Evolutionary conservation across 1,140 invertebrate species (phyloP), one percentile per base, ranked within the genome.

Genomic region (Polypedilum pembai): DNA sequence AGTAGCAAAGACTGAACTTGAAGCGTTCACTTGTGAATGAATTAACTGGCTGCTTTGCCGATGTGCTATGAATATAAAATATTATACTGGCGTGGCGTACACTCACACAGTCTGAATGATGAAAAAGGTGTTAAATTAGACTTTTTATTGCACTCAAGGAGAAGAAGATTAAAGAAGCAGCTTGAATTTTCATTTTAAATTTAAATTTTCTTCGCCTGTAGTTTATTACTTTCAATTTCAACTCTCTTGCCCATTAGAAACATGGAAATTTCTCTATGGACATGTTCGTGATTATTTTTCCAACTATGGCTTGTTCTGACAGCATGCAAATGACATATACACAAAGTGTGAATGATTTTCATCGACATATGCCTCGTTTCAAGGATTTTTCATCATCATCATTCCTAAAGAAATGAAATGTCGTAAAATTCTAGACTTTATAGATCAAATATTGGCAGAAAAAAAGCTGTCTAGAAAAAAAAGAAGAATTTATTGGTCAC

Each of bases 21-120:
- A 56, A 56, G 45, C 8, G 17, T n/a, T n/a, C n/a, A n/a, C 65
- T 69, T 20, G 17, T 20, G 17, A 21, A 21, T 69, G 65, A 69
- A 69, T 69, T 69, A 69, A 69, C 65, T 10, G 17, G 15, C 2
- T 18, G 65, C n/a, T 18, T 10, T 69, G 65, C 2, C 17, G 65
- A 69, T 69, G 65, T 69, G 65, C 65, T 21, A 69, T 69, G 65
- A 69, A 69, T 69, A 69, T 69, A 69, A 69, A 69, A 69, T 69
- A 69, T 69, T 69, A 69, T 18, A 69, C 7, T 69, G 24, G 8
- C 20, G 17, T 69, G 17, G 8, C 65, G 65, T 20, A 7, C 17
- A 3, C 15, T 56, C 45, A 56, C 24, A 33, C 12, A 56, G 45
- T 56, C 45, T 12, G 45, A 56, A 56, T 56, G 12, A 45, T 15